Evolutionary conservation across 2,888 invertebrate species (phyloP), one percentile per base, ranked within the genome.

Genomic region (Cerastis rubricosa): DNA sequence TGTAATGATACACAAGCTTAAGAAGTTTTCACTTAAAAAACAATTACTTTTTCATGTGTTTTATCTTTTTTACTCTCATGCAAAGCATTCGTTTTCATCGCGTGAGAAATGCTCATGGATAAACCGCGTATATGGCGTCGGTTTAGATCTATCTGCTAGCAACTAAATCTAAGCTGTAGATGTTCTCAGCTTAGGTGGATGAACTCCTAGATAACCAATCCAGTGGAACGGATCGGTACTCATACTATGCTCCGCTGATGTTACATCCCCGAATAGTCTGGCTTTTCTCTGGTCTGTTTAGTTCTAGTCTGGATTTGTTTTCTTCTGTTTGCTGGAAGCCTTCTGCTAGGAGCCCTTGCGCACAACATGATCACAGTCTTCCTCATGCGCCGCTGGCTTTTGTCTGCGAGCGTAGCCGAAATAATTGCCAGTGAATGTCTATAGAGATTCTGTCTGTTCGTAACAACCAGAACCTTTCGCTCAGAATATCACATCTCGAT

Each of bases 31-130:
- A n/a, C n/a, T n/a, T n/a, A n/a, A n/a, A n/a, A n/a, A n/a, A n/a
- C n/a, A n/a, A n/a, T n/a, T n/a, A n/a, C 49, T 49, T 49, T 49
- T 14, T 45, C 14, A 59, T 81, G 35, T 61, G 17, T 49, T 22
- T 45, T 43, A 22, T 69, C 8, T 25, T 61, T 47, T 45, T 61
- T 51, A 17, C 2, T 1, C 17, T n/a, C n/a, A n/a, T n/a, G n/a
- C n/a, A n/a, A 61, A n/a, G 43, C 11, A 12, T 1, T 45, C 14
- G 0, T 45, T 45, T 29, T n/a, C 17, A 51, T 51, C 47, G 11
- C 25, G 11, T 49, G 22, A 43, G 14, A 17, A 64, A 76, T 76
- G 40, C 6, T 12, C 45, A 22, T 54, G 17, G 25, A 35, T 22
- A 22, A 74, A 6, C 2, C 14, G 11, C 11, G 47, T 11, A 2